These are phyloP conservation scores for Tenthredo distinguenda DNA, from an alignment of 2,888 invertebrate genomes.

Conservation along the genomic window DNA sequence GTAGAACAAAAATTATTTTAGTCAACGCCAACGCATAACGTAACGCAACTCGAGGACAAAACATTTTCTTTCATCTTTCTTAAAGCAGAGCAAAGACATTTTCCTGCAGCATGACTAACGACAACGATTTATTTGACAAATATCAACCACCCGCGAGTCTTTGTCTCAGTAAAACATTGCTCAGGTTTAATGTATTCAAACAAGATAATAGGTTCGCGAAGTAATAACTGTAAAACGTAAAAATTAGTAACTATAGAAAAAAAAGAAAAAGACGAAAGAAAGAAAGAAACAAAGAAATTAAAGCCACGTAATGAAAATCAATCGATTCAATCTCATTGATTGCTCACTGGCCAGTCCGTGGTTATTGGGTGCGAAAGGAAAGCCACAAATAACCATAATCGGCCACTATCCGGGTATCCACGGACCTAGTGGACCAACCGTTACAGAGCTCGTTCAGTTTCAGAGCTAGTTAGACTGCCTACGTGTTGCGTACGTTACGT, in stretches of 20 bases:
- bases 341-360: neutral
- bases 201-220: neutral
- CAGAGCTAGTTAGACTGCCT: conserved; percentile 17
- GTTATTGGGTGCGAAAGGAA: conserved; percentile 27
- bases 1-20: neutral
- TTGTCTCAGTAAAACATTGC: conserved; percentile 10
- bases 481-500: conserved; percentile 37
- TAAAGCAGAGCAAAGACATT: conserved; percentile 5
- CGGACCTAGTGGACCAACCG: conserved; percentile 10
- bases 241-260: neutral
- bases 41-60: too few relatives aligned
- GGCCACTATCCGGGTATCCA: neutral
- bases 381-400: conserved; percentile 33
- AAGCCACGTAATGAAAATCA: neutral
- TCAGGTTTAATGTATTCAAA: neutral
- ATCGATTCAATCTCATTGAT: conserved; percentile 31
- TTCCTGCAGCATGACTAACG: neutral
- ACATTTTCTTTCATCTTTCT: neutral
- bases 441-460: conserved; percentile 2
- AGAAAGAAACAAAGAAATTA: too few relatives aligned
- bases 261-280: neutral
- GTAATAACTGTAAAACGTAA: neutral
- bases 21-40: neutral
- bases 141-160: neutral
- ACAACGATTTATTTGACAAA: conserved; percentile 1